phyloP scores from a whole-genome alignment of 2,888 invertebrate genomes.

The Drosophila prostipennis region DNA sequence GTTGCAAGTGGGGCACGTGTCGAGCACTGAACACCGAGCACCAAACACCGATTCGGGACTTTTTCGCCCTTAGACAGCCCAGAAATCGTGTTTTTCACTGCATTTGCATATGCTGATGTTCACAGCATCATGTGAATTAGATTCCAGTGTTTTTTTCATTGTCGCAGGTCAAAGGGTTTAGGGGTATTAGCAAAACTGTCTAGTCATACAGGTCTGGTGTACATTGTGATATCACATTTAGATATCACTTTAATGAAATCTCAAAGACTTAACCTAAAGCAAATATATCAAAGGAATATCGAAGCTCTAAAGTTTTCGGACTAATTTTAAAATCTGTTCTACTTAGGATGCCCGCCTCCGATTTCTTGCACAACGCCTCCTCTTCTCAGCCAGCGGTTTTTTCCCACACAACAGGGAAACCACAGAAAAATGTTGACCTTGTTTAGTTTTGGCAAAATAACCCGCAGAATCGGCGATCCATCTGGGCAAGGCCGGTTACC shows the following conservation, averaged over 20 bases:
- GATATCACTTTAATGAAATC: neutral
- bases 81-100: slow-evolving; percentile 19
- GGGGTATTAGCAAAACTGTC: slow-evolving; percentile 18
- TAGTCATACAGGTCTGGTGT: slow-evolving; percentile 11
- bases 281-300: too few species aligned
- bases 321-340: slow-evolving; percentile 5
- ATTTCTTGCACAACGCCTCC: slow-evolving; percentile 3
- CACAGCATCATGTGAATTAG: slow-evolving; percentile 58
- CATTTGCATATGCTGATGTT: slow-evolving; percentile 67
- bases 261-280: neutral
- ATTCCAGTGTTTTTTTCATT: slow-evolving; percentile 42
- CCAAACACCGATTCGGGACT: slow-evolving; percentile 15
- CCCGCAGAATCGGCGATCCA: slow-evolving; percentile 39
- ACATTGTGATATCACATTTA: too few species aligned
- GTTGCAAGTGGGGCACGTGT: slow-evolving; percentile 70
- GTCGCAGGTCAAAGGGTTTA: slow-evolving; percentile 51
- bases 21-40: slow-evolving; percentile 24
- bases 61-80: slow-evolving; percentile 31
- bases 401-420: slow-evolving; percentile 71
- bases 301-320: neutral
- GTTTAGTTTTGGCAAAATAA: slow-evolving; percentile 57
- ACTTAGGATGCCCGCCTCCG: slow-evolving; percentile 44
- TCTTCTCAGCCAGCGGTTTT: slow-evolving; percentile 34
- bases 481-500: slow-evolving; percentile 59
- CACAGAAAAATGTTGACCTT: slow-evolving; percentile 70